phyloP scores from a whole-genome alignment of 2,888 invertebrate genomes.

The Hololepta plana region DNA sequence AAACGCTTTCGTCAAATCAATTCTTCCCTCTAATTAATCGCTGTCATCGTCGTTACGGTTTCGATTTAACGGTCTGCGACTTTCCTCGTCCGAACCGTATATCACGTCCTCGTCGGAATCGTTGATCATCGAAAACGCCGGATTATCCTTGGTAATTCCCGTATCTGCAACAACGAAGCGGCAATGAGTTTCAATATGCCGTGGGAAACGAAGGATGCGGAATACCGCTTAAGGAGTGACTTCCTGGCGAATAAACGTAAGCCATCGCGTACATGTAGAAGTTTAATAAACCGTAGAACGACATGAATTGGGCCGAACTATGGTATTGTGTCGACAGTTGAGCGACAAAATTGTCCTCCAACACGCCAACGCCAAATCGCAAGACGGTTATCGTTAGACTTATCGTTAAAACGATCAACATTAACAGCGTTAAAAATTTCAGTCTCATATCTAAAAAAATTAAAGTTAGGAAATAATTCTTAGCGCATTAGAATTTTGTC shows the following conservation, averaged over 20 bases:
- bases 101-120: conserved; percentile 95
- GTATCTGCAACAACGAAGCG: conserved; percentile 68
- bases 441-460: conserved; percentile 63
- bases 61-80: conserved; percentile 60
- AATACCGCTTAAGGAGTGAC: conserved; percentile 62
- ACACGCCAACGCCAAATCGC: conserved; percentile 73
- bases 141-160: conserved; percentile 89
- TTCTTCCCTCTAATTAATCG: conserved; percentile 31
- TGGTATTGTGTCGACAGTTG: conserved; percentile 73
- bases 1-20: too few relatives aligned
- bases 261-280: conserved; percentile 88
- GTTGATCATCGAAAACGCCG: conserved; percentile 95
- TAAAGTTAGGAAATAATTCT: conserved; percentile 1
- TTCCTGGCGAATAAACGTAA: conserved; percentile 81
- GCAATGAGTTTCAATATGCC: too few relatives aligned
- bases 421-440: conserved; percentile 75
- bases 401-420: conserved; percentile 61
- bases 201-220: background rate
- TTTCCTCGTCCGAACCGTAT: conserved; percentile 83
- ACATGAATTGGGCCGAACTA: conserved; percentile 90
- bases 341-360: conserved; percentile 90
- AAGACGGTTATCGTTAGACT: conserved; percentile 57
- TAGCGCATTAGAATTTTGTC: conserved; percentile 1
- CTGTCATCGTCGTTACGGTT: conserved; percentile 53
- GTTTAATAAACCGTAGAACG: conserved; percentile 83